Evolutionary conservation across 2,797 vertebrate genomes (phyloP).

Genomic region (Danio albolineatus): DNA sequence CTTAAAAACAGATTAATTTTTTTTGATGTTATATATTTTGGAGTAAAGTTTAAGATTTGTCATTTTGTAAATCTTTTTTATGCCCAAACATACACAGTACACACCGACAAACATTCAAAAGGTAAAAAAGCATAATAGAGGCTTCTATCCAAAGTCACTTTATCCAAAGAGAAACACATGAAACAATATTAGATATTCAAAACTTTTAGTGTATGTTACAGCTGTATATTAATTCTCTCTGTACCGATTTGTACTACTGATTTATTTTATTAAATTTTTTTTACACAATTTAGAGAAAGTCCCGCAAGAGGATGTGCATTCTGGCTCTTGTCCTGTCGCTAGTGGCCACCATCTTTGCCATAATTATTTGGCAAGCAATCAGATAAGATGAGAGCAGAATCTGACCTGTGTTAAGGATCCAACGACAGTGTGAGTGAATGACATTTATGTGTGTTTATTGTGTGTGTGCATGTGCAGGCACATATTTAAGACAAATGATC

Average conservation of each 20-base stretch:
- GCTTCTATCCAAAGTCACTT: too few relatives aligned
- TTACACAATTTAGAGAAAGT: constrained; percentile 84
- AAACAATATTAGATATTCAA: too few relatives aligned
- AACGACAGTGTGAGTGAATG: constrained; percentile 16
- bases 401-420: constrained; percentile 31
- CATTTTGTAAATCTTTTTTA: too few relatives aligned
- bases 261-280: constrained; percentile 44
- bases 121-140: too few relatives aligned
- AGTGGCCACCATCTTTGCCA: constrained; percentile 76
- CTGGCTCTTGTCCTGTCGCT: constrained; percentile 83
- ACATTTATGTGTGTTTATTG: neutral
- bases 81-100: too few relatives aligned
- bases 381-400: constrained; percentile 63
- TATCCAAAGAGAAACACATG: too few relatives aligned
- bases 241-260: neutral
- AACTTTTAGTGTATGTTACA: neutral
- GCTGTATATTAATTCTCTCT: neutral
- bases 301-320: constrained; percentile 93
- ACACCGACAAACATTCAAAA: too few relatives aligned
- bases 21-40: too few relatives aligned
- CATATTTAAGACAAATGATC: neutral
- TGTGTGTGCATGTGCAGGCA: neutral
- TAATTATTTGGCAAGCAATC: constrained; percentile 78
- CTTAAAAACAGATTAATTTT: too few relatives aligned
- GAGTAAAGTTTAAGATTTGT: too few relatives aligned